Conservation (phyloP, 2,113 vertebrate species). For the Dicerorhinus sumatrensis region DNA sequence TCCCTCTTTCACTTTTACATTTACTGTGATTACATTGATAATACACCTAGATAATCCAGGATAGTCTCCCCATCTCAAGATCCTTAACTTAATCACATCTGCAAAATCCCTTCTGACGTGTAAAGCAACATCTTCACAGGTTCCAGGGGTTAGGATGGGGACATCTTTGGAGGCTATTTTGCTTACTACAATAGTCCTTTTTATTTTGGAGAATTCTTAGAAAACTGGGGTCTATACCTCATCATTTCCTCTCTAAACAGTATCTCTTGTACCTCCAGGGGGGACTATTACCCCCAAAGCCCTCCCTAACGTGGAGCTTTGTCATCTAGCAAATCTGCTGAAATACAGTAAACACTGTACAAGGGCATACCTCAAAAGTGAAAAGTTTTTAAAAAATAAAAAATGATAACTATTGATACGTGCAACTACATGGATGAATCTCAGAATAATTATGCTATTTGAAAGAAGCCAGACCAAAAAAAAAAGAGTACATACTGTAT, state of each 20-base stretch:
- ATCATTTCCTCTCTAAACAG: background rate
- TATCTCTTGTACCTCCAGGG: background rate
- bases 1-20: background rate
- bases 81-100: background rate
- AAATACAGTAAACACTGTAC: background rate
- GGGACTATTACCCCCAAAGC: background rate
- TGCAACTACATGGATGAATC: background rate
- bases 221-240: background rate
- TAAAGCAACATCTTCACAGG: background rate
- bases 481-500: background rate
- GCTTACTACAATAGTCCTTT: background rate
- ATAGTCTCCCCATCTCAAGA: background rate
- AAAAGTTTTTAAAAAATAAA: background rate
- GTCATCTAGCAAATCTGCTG: background rate
- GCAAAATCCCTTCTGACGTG: background rate
- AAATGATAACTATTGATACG: background rate
- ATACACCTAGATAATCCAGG: background rate
- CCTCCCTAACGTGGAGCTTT: background rate
- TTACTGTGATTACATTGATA: background rate
- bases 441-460: constrained; percentile 9
- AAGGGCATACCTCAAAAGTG: background rate
- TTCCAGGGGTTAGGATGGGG: background rate
- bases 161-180: background rate
- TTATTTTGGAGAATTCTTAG: background rate
- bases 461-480: background rate